phyloP scores from a whole-genome alignment of 37 sponge, comb jelly and placozoan species.

The Ianthella basta region DNA sequence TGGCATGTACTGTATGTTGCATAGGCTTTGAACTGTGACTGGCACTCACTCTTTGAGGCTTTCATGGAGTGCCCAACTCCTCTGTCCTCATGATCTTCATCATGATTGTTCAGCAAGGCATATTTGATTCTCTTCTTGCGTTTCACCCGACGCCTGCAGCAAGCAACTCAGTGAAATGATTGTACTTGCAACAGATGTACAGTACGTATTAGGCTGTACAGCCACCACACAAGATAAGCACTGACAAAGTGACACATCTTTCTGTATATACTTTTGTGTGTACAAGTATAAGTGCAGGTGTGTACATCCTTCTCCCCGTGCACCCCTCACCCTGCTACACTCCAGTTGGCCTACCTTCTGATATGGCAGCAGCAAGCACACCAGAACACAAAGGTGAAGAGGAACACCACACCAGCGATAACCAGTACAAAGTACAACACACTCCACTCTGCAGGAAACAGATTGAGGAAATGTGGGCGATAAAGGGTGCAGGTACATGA shows the following conservation, averaged over 20 bases:
- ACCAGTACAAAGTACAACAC: constrained; percentile 70
- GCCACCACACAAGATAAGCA: no score
- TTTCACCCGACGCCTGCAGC: neutral
- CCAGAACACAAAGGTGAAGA: constrained; percentile 51
- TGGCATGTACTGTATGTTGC: no score
- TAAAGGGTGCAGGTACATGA: neutral
- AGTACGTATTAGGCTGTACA: no score
- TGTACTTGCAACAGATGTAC: no score
- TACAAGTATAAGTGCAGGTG: constrained; percentile 17
- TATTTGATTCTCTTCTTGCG: constrained; percentile 22
- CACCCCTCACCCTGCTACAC: no score
- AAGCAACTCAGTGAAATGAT: neutral
- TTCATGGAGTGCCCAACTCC: no score
- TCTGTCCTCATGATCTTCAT: neutral
- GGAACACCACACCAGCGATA: constrained; percentile 17
- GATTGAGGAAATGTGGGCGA: neutral
- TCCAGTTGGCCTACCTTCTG: constrained; percentile 43
- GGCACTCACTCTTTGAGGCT: no score
- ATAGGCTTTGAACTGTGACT: no score
- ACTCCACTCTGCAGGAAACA: constrained; percentile 44
- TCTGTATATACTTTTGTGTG: constrained; percentile 9
- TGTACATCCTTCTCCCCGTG: no score
- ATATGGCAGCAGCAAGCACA: constrained; percentile 70
- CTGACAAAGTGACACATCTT: neutral
- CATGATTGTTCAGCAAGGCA: constrained; percentile 7